These are phyloP conservation scores for Phyllostomus discolor DNA, from an alignment of 2,113 vertebrate species.

Conservation along the genomic window DNA sequence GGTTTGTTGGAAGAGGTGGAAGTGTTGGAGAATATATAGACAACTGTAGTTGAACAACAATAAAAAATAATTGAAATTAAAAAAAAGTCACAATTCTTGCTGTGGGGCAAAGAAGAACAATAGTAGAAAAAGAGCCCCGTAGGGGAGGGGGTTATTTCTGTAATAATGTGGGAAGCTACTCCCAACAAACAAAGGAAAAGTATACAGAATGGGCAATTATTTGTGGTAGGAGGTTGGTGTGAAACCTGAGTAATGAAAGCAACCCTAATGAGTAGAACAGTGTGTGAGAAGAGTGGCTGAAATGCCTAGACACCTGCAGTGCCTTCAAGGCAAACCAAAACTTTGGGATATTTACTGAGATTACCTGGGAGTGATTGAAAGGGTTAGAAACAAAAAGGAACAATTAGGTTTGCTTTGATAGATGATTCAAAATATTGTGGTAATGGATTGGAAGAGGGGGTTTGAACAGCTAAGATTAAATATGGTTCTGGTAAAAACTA, in stretches of 20 bases:
- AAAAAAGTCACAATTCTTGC: too few relatives aligned
- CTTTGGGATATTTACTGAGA: background rate
- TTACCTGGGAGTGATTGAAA: background rate
- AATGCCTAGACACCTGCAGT: background rate
- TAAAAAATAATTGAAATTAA: too few relatives aligned
- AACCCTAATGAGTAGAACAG: too few relatives aligned
- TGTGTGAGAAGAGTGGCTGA: too few relatives aligned
- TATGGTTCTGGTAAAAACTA: background rate
- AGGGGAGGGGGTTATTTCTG: too few relatives aligned
- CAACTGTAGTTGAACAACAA: too few relatives aligned
- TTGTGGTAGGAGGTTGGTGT: background rate
- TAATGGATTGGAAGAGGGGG: background rate
- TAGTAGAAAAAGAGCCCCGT: too few relatives aligned
- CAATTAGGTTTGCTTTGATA: constrained; percentile 4
- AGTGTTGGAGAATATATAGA: too few relatives aligned
- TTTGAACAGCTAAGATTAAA: background rate
- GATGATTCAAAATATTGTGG: background rate
- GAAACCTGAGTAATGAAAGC: background rate
- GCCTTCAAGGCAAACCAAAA: background rate
- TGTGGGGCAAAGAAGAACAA: too few relatives aligned
- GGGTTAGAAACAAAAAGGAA: background rate
- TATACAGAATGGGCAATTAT: accelerated
- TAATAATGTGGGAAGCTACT: background rate
- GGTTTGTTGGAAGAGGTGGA: too few relatives aligned
- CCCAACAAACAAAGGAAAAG: background rate